These are phyloP conservation scores for Caenorhabditis brenneri DNA, from an alignment of 1,140 invertebrate species.

Conservation along the genomic window DNA sequence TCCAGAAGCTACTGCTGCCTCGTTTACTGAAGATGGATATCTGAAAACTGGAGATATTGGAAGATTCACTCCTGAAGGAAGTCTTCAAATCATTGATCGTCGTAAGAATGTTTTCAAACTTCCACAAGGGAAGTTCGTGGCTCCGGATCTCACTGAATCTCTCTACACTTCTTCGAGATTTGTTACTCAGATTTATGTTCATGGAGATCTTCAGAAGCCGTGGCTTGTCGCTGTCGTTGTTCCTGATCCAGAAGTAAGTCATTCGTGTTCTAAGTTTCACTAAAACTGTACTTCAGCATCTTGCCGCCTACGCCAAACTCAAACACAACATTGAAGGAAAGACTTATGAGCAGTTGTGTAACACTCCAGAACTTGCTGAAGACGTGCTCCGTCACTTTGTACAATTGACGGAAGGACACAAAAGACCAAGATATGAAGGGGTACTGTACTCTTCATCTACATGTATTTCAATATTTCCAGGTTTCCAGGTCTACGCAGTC, in stretches of 20 bases:
- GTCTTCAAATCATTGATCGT: slow-evolving; percentile 30
- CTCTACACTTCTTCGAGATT: slow-evolving; percentile 25
- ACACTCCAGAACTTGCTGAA: not conserved
- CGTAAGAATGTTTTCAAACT: slow-evolving; percentile 23
- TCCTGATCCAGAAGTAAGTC: slow-evolving; percentile 12
- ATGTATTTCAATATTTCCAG: not conserved
- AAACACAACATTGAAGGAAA: slow-evolving; percentile 19
- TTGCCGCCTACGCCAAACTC: not conserved
- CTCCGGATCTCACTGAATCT: slow-evolving; percentile 4
- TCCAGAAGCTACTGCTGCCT: not conserved
- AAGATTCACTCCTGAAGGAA: slow-evolving; percentile 25
- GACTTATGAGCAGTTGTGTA: slow-evolving; percentile 7
- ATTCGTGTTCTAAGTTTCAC: not conserved
- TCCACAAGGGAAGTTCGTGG: slow-evolving; percentile 17
- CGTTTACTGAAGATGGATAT: slow-evolving; percentile 21
- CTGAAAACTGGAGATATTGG: slow-evolving; percentile 30
- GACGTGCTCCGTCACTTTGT: not conserved
- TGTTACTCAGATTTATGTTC: slow-evolving; percentile 9
- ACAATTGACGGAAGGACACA: slow-evolving; percentile 8
- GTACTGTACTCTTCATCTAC: not conserved
- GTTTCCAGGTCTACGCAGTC: not conserved
- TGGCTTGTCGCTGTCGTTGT: slow-evolving; percentile 6
- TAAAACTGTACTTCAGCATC: not conserved
- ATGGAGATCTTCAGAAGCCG: slow-evolving; percentile 20
- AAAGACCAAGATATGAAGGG: slow-evolving; percentile 20